These are phyloP conservation scores for Empis stercorea DNA, from an alignment of 2,888 invertebrate species.

Conservation along the genomic window DNA sequence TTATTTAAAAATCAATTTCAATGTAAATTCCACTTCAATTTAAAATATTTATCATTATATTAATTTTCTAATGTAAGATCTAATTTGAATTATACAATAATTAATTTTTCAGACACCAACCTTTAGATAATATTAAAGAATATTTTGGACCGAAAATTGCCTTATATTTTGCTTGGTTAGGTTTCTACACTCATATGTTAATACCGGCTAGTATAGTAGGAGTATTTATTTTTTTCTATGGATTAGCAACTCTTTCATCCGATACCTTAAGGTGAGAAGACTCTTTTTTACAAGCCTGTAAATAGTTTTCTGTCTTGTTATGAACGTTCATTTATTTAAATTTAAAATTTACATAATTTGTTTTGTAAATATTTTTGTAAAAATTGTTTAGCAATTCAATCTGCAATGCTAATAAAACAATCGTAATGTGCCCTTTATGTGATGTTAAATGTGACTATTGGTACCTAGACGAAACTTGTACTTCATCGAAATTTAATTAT, in stretches of 20 bases:
- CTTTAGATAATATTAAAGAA: conserved; percentile 61
- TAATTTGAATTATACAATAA: neutral
- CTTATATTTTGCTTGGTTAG: conserved; percentile 73
- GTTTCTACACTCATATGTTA: conserved; percentile 73
- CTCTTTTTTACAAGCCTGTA: neutral
- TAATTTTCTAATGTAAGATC: neutral
- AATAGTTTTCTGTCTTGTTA: neutral
- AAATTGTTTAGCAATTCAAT: conserved; percentile 40
- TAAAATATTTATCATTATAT: neutral
- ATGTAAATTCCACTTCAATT: too few species aligned
- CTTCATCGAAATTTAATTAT: conserved; percentile 59
- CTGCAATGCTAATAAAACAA: conserved; percentile 39
- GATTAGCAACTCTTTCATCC: conserved; percentile 37
- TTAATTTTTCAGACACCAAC: conserved; percentile 39
- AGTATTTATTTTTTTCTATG: conserved; percentile 50
- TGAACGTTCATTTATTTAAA: too few species aligned
- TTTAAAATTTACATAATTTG: neutral
- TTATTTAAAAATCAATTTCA: too few species aligned
- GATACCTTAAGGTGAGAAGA: conserved; percentile 34
- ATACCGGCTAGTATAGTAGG: conserved; percentile 60
- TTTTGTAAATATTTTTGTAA: neutral
- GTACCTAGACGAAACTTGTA: conserved; percentile 56
- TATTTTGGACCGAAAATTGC: conserved; percentile 68
- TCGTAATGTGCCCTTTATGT: conserved; percentile 74
- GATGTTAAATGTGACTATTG: conserved; percentile 63